phyloP scores from a whole-genome alignment of 2,888 invertebrate species.

The Mactromeris polynyma region DNA sequence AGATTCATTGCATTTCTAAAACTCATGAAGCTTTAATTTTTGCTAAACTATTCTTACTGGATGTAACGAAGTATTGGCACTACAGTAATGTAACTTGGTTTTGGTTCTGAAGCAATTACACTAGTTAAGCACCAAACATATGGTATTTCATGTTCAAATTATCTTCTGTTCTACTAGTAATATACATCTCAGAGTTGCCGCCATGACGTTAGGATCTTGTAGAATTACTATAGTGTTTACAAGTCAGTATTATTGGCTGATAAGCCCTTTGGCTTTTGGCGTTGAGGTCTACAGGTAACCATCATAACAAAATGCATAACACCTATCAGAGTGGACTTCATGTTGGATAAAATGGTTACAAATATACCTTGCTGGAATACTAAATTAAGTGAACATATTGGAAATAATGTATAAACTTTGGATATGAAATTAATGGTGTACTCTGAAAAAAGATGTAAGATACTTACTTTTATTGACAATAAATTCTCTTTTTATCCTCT shows the following conservation, averaged over 20 bases:
- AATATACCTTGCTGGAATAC: not conserved
- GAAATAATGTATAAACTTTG: constrained; percentile 11
- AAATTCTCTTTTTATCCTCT: too few relatives aligned
- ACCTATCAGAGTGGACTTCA: constrained; percentile 1
- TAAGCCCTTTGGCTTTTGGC: constrained; percentile 38
- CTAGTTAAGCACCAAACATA: too few relatives aligned
- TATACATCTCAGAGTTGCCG: not conserved
- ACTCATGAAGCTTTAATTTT: not conserved
- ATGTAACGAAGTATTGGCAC: too few relatives aligned
- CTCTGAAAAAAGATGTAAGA: constrained; percentile 42
- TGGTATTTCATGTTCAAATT: too few relatives aligned
- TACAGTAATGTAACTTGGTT: too few relatives aligned
- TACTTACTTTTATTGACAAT: not conserved
- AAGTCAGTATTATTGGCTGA: constrained; percentile 31
- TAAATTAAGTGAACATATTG: not conserved
- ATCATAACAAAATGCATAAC: not conserved
- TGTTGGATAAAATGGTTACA: not conserved
- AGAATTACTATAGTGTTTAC: constrained; percentile 11
- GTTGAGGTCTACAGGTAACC: constrained; percentile 22
- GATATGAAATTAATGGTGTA: constrained; percentile 30
- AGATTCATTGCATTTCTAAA: not conserved
- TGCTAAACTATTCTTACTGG: too few relatives aligned
- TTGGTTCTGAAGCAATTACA: too few relatives aligned
- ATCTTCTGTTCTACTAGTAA: too few relatives aligned
- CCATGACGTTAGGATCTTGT: not conserved